phyloP scores from a whole-genome alignment of 2,888 invertebrate genomes.

The Agrochola litura region DNA sequence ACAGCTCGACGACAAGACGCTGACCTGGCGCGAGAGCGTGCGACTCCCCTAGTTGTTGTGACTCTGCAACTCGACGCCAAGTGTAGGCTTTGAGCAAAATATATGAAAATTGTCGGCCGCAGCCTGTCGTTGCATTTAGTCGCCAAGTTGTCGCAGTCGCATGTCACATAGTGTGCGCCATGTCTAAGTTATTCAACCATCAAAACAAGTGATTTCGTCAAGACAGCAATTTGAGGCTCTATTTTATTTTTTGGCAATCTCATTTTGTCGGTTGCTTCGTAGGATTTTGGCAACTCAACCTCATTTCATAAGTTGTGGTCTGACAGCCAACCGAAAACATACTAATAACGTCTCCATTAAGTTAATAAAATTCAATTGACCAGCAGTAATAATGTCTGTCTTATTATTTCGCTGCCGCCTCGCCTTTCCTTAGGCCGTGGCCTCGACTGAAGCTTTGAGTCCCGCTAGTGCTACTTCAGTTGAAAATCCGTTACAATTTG shows the following conservation, averaged over 20 bases:
- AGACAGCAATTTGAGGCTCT: slow-evolving; percentile 33
- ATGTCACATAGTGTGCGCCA: background rate
- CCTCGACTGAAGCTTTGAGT: slow-evolving; percentile 23
- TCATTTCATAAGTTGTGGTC: slow-evolving; percentile 45
- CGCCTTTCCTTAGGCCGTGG: slow-evolving; percentile 4
- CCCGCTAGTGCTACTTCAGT: slow-evolving; percentile 42
- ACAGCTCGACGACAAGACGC: background rate
- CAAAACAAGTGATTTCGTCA: slow-evolving; percentile 32
- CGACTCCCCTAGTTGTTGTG: too few relatives aligned
- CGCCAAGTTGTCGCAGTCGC: background rate
- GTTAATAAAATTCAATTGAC: slow-evolving; percentile 47
- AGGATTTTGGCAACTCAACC: slow-evolving; percentile 41
- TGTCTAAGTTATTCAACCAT: background rate
- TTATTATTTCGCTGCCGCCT: slow-evolving; percentile 37
- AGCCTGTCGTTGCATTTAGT: too few relatives aligned
- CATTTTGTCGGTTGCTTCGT: slow-evolving; percentile 21
- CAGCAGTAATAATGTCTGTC: slow-evolving; percentile 45
- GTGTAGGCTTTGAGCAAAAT: too few relatives aligned
- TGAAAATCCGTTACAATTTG: slow-evolving; percentile 52
- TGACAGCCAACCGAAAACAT: slow-evolving; percentile 45
- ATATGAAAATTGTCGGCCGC: too few relatives aligned
- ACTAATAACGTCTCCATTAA: slow-evolving; percentile 34
- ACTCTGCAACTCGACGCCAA: too few relatives aligned
- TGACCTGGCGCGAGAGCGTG: background rate
- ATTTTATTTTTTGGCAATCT: slow-evolving; percentile 28